A percentile compares a stretch with the other conserved stretches of the same genome.
Evolutionary conservation across 2,888 invertebrate genomes (phyloP).

Genomic region (Pseudanteris insignis): DNA sequence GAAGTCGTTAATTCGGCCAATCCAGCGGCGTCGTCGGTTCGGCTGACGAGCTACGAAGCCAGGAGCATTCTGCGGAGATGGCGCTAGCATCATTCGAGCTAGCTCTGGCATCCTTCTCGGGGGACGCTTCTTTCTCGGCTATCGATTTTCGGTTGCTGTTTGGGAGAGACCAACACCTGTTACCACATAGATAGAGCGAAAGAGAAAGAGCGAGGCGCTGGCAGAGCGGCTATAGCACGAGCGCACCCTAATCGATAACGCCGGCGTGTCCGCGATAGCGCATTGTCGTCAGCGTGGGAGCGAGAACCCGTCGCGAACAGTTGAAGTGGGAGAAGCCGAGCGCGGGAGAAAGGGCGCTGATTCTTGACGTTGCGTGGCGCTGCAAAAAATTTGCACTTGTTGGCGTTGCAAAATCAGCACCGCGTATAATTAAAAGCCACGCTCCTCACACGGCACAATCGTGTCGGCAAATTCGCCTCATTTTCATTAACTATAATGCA

Average conservation of each 20-base stretch:
- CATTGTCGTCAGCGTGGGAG: conserved; percentile 47
- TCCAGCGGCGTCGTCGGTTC: conserved; percentile 18
- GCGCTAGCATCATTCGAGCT: conserved; percentile 19
- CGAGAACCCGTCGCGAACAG: conserved; percentile 25
- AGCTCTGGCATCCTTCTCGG: conserved; percentile 11
- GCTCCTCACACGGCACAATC: too few species aligned
- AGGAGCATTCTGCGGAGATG: conserved; percentile 31
- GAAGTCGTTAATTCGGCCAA: conserved; percentile 36
- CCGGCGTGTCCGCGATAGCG: conserved; percentile 57
- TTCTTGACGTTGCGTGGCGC: conserved; percentile 24
- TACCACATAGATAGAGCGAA: conserved; percentile 54
- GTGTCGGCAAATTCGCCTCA: too few species aligned
- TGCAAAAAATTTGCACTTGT: conserved; percentile 27
- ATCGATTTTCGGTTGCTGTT: conserved; percentile 59
- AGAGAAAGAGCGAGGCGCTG: conserved; percentile 52
- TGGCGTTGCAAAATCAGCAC: conserved; percentile 8
- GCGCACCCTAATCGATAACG: conserved; percentile 61
- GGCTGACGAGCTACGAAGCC: conserved; percentile 19
- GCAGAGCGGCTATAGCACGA: conserved; percentile 46
- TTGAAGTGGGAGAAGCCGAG: too few species aligned
- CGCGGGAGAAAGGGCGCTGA: conserved; percentile 26
- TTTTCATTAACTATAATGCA: too few species aligned
- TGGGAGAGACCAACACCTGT: conserved; percentile 42
- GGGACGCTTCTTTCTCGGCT: conserved; percentile 34
- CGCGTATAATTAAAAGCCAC: background rate